A percentile compares a stretch with the other conserved stretches of the same genome.
phyloP scores from a whole-genome alignment of 2,797 vertebrate species.

The Ceryle rudis region DNA sequence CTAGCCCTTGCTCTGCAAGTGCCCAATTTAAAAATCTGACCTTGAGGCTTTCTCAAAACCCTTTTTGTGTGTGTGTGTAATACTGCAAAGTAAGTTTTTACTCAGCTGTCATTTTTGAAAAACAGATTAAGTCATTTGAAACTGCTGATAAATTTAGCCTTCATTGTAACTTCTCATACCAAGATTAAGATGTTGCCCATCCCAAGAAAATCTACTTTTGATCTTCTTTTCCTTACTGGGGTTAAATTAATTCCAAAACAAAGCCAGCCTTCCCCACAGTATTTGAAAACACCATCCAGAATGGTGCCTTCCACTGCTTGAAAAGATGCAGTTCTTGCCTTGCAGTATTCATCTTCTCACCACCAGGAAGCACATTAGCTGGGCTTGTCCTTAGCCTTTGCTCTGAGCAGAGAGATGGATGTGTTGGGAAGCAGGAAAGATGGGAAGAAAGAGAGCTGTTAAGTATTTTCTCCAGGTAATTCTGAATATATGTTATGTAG shows the following conservation, averaged over 20 bases:
- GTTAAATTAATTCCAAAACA: not conserved
- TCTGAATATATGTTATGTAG: not conserved
- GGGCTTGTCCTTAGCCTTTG: not conserved
- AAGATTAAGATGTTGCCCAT: not conserved
- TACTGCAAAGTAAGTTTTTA: not conserved
- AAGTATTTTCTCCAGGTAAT: not conserved
- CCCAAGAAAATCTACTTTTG: not conserved
- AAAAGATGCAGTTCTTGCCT: not conserved
- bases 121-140: not conserved
- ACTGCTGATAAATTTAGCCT: not conserved
- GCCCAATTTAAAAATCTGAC: not conserved
- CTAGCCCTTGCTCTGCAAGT: not conserved
- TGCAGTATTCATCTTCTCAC: not conserved
- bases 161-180: fast-evolving
- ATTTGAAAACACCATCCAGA: not conserved
- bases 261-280: not conserved
- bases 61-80: not conserved
- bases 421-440: not conserved
- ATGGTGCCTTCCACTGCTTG: not conserved
- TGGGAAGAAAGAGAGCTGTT: not conserved
- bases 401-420: not conserved
- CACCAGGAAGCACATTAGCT: not conserved
- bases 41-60: constrained; percentile 9
- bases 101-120: not conserved
- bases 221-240: not conserved